These are phyloP conservation scores for Halictus rubicundus DNA, from an alignment of 1,140 invertebrate genomes.

Conservation along the genomic window DNA sequence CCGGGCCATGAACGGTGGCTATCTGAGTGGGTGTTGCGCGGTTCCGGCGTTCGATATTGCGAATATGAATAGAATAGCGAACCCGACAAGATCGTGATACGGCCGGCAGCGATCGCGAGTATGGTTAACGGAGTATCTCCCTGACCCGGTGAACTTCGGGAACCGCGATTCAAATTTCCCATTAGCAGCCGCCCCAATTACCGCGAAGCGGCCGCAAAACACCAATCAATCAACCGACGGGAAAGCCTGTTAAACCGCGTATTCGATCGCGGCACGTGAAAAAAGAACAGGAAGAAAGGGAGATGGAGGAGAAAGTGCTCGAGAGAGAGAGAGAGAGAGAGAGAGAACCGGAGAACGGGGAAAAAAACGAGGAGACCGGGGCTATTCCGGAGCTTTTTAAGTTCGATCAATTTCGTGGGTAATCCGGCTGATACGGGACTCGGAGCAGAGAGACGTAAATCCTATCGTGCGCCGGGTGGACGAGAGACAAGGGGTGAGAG, in stretches of 20 bases:
- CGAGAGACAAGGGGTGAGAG: background rate
- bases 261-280: conserved; percentile 9
- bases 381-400: no score
- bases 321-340: background rate
- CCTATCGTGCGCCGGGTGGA: background rate
- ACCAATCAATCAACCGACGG: conserved; percentile 32
- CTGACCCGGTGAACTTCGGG: background rate
- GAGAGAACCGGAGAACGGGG: background rate
- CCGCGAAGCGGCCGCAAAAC: conserved; percentile 28
- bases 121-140: background rate
- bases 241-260: conserved; percentile 1
- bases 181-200: conserved; percentile 43
- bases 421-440: conserved; percentile 22
- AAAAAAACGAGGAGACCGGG: background rate
- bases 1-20: no score
- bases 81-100: background rate
- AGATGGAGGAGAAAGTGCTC: background rate
- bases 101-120: no score
- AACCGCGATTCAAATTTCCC: conserved; percentile 40
- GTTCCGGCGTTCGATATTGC: no score
- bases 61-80: no score
- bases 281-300: background rate
- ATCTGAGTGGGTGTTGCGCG: no score
- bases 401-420: conserved; percentile 27
- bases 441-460: conserved; percentile 31